Base-by-base conservation (phyloP, 1,140 invertebrate species). In the Drosophila virilis region DNA sequence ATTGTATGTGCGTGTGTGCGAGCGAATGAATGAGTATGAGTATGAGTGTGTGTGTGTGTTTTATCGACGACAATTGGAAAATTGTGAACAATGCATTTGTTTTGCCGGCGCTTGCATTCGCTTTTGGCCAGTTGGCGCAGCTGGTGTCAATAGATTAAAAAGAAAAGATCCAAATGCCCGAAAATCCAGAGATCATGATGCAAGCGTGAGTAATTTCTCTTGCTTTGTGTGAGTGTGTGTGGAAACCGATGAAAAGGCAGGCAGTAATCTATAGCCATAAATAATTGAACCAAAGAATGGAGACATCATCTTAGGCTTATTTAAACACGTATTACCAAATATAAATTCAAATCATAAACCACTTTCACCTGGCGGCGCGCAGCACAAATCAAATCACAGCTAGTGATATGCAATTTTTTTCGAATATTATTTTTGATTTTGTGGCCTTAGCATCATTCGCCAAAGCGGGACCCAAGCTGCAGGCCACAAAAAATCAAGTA, bases 31-130 rank as follows among this genome's bases (percentile, higher is more conserved):
- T 28, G 22, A 28, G 42, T 52, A 6, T 50, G 46, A 10, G 0
- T 54, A 9, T n/a, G n/a, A n/a, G 12, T 58, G 17, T 66, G 45
- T 51, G 15, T 75, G 71, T 77, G 58, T 85, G 78, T 72, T 76
- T 88, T 76, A 82, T 78, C 72, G 82, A 51, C 76, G 75, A 79
- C 82, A 86, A 86, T 88, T 86, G 82, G 75, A 86, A 88, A 86
- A 88, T 88, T 88, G 57, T 59, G 64, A 86, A 86, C 82, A 86
- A 82, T 86, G 82, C 78, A 84, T 74, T 58, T 65, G 48, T 50
- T 52, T 67, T 66, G 59, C 60, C 32, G 69, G 51, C 42, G 50
- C 22, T 69, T 67, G 59, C 52, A 62, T 62, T 57, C 69, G 45
- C 52, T 72, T 59, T 43, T 42, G 46, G 28, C 45, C 62, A 71